Evolutionary conservation across 2,113 vertebrate species (phyloP), one percentile per base, ranked within the genome.

Genomic region (Pogona vitticeps): DNA sequence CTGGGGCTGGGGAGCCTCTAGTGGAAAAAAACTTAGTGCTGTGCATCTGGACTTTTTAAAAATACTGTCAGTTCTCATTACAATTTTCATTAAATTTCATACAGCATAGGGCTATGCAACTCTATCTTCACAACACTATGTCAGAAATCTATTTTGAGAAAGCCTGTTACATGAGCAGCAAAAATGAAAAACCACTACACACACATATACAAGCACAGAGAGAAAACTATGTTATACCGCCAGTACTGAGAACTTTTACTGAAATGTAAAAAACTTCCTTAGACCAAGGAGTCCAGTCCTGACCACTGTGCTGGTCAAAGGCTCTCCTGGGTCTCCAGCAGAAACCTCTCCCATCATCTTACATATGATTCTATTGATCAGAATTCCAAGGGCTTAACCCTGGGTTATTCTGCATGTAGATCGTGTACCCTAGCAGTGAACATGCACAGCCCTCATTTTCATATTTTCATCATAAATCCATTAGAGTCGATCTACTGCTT

Each of bases 91-190:
- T 87, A 15, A 26, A 33, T 52, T 80, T 82, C 58, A 75, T 10
- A 3, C 1, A 78, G 77, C 9, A 59, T 84, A 26, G 1, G 76
- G 3, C 76, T 80, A n/a, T 3, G 0, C 14, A 17, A 88, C 77
- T 17, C 86, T 67, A 90, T 61, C 21, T 63, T 79, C 17, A 87
- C 0, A 77, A 15, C 67, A 79, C 77, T 77, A 68, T 78, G 89
- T 83, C 82, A 92, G 86, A 89, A 76, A 28, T 46, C 84, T 61
- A 73, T 73, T 79, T 88, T 71, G 21, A 80, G 28, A 14, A n/a
- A 68, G 84, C 36, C 82, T 89, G 86, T 72, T 90, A 89, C 33
- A 82, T 2, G 0, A 3, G 68, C 21, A 86, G 75, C 31, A 92
- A 67, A n/a, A 3, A 86, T 52, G 8, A 88, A 61, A 75, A 58